phyloP scores from a whole-genome alignment of 2,113 vertebrate genomes.

The Python bivittatus region DNA sequence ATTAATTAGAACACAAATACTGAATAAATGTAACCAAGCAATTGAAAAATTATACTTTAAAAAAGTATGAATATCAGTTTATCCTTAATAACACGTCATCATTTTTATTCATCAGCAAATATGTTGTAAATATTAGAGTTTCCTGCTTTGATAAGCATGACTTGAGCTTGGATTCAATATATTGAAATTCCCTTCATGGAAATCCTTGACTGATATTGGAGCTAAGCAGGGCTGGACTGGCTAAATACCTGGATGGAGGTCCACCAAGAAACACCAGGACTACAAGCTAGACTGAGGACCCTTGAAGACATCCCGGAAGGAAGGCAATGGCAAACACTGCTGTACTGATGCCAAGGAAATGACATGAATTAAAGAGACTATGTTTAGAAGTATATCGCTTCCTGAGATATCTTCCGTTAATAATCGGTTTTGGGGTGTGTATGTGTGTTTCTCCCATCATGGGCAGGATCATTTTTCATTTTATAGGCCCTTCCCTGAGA shows the following conservation, averaged over 20 bases:
- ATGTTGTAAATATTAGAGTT: background rate
- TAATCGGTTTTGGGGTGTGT: background rate
- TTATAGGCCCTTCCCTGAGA: background rate
- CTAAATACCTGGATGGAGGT: background rate
- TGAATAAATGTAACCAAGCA: constrained; percentile 10
- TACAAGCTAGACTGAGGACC: background rate
- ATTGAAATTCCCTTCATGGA: background rate
- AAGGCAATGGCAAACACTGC: background rate
- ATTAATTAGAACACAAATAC: constrained; percentile 55
- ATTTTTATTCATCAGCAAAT: background rate
- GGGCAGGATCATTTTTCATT: background rate
- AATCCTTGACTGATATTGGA: background rate
- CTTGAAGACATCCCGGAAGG: background rate
- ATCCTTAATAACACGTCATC: constrained; percentile 40
- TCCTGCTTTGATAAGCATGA: background rate
- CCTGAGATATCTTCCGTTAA: background rate
- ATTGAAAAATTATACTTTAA: background rate
- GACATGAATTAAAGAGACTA: background rate
- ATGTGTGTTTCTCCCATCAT: background rate
- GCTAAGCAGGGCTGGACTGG: background rate
- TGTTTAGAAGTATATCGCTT: background rate
- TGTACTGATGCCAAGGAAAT: background rate
- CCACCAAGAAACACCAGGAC: background rate
- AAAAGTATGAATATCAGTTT: background rate
- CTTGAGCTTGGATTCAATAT: background rate